Percentiles rank a stretch among this genome's conserved stretches.
Evolutionary conservation across 2,113 vertebrate genomes (phyloP).

Genomic region (Procapra przewalskii): DNA sequence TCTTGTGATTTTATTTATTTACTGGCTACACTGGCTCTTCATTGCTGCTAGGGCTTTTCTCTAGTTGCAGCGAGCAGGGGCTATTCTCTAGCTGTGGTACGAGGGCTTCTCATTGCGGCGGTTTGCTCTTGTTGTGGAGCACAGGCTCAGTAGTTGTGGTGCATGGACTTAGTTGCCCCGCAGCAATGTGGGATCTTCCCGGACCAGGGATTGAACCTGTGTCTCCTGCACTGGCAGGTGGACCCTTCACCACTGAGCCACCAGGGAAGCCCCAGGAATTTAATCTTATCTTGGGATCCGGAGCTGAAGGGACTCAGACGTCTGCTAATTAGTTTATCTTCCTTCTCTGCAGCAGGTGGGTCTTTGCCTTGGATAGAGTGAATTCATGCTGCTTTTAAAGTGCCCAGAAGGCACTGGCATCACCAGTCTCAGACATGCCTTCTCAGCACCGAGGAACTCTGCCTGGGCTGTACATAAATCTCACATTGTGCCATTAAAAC

Average conservation of each 20-base stretch:
- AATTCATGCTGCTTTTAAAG: background rate
- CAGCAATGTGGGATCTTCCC: background rate
- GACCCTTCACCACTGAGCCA: background rate
- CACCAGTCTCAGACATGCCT: background rate
- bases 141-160: background rate
- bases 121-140: background rate
- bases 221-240: background rate
- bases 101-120: background rate
- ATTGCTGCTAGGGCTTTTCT: background rate
- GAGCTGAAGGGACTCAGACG: background rate
- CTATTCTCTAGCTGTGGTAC: background rate
- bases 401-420: background rate
- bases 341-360: background rate
- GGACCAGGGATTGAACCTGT: background rate
- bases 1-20: background rate
- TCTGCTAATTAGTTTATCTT: background rate
- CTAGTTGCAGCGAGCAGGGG: background rate
- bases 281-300: background rate
- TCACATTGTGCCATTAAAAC: background rate
- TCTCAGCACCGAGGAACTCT: background rate
- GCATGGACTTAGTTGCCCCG: accelerated
- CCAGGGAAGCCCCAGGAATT: background rate
- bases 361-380: background rate
- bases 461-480: background rate
- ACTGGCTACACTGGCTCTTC: background rate